phyloP scores from a whole-genome alignment of 2,113 vertebrate species.

The Sakesphorus luctuosus region DNA sequence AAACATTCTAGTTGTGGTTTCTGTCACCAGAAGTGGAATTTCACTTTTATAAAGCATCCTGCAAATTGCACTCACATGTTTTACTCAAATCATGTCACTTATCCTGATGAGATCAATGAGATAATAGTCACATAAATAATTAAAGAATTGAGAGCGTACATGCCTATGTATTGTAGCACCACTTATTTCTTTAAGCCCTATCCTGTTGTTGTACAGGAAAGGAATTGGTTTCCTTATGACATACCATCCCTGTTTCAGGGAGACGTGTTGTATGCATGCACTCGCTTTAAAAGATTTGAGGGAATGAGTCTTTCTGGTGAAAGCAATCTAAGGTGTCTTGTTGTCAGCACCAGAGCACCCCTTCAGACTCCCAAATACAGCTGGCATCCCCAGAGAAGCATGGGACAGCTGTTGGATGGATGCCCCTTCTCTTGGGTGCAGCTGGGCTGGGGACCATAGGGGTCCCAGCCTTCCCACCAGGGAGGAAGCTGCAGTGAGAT shows the following conservation, averaged over 20 bases:
- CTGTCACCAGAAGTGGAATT: background rate
- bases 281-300: background rate
- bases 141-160: background rate
- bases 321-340: background rate
- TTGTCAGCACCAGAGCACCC: background rate
- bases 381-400: background rate
- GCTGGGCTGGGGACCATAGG: background rate
- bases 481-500: background rate
- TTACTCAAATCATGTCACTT: background rate
- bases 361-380: background rate
- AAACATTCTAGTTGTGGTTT: background rate
- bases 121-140: background rate
- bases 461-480: background rate
- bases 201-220: background rate
- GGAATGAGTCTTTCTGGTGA: background rate
- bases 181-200: background rate
- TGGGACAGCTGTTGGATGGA: accelerated
- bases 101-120: background rate
- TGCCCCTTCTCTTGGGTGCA: background rate
- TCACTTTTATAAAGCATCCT: background rate
- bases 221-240: background rate
- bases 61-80: background rate
- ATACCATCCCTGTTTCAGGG: background rate
- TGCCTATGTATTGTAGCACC: background rate
- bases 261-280: background rate